Base-by-base conservation (phyloP, 1,140 invertebrate genomes). In the Calliopsis andreniformis region DNA sequence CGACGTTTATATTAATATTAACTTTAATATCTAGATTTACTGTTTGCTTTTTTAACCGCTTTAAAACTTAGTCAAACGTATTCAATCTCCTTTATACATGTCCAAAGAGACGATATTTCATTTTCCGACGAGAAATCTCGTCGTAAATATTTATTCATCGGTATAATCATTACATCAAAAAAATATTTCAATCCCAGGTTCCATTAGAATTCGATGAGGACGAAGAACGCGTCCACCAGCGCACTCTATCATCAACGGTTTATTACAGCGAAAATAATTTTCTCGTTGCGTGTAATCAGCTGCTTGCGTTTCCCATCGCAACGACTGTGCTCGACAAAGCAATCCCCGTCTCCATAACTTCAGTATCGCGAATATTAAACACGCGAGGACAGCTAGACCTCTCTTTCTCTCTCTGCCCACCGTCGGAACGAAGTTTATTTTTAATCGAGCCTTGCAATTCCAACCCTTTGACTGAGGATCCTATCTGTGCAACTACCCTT, bases 361-460 rank as follows among this genome's bases (percentile, higher is more conserved):
- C 18, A 58, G 53, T 43, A 69, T 45, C 18, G 53, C 18, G 35
- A 67, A 67, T 67, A 67, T 67, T 67, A 51, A 67, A 67, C 32
- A 25, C 8, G 20, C 16, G 32, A 0, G 0, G 23, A 3, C 4
- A 10, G n/a, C n/a, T n/a, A 30, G 18, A 20, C 14, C n/a, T n/a
- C n/a, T n/a, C n/a, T 25, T 16, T 14, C 3, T 51, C 30, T 43
- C 5, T 51, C 30, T 20, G 20, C 20, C 20, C 1, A 25, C 14
- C 3, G 3, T 23, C 5, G 14, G 25, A 20, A 45, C n/a, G 8
- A 43, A 69, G 25, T 69, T 58, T 69, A 68, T 43, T 69, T 39
- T 58, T 28, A 45, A 45, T 51, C 28, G 12, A 23, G 18, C 62
- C 59, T n/a, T 4, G 42, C 45, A 35, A 39, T 42, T 63, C 23